Conservation (phyloP, 2,888 invertebrate species). For the Epinotia ramella region DNA sequence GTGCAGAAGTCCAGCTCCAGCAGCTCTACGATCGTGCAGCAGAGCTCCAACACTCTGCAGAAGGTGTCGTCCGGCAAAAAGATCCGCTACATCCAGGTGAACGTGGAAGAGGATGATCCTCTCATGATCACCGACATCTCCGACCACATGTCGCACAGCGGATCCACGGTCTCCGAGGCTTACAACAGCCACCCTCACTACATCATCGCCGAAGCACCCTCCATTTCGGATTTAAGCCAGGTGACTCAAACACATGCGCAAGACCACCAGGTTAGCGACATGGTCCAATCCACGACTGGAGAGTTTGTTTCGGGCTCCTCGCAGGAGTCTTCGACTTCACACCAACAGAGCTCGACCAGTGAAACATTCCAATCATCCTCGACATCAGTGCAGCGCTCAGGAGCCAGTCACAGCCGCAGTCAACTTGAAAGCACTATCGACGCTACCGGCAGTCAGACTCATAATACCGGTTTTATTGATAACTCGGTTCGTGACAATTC, state of each 20-base stretch:
- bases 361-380: conserved; percentile 78
- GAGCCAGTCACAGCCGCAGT: conserved; percentile 72
- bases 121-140: conserved; percentile 83
- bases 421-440: conserved; percentile 74
- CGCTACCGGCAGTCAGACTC: conserved; percentile 73
- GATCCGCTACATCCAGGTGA: conserved; percentile 81
- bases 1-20: conserved; percentile 78
- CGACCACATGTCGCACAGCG: conserved; percentile 78
- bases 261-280: conserved; percentile 75
- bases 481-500: conserved; percentile 59
- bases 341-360: conserved; percentile 76
- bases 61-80: conserved; percentile 82
- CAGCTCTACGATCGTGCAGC: conserved; percentile 73
- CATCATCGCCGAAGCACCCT: conserved; percentile 82
- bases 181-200: conserved; percentile 83
- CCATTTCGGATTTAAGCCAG: conserved; percentile 78
- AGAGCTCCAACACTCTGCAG: conserved; percentile 75
- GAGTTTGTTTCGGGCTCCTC: conserved; percentile 76
- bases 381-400: conserved; percentile 73
- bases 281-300: conserved; percentile 76
- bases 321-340: conserved; percentile 74
- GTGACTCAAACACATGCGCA: conserved; percentile 75
- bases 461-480: conserved; percentile 79
- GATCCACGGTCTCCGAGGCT: conserved; percentile 80
- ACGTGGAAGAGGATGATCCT: conserved; percentile 83